Base-by-base conservation (phyloP, 2,888 invertebrate species). In the Lamellibrachia columna region DNA sequence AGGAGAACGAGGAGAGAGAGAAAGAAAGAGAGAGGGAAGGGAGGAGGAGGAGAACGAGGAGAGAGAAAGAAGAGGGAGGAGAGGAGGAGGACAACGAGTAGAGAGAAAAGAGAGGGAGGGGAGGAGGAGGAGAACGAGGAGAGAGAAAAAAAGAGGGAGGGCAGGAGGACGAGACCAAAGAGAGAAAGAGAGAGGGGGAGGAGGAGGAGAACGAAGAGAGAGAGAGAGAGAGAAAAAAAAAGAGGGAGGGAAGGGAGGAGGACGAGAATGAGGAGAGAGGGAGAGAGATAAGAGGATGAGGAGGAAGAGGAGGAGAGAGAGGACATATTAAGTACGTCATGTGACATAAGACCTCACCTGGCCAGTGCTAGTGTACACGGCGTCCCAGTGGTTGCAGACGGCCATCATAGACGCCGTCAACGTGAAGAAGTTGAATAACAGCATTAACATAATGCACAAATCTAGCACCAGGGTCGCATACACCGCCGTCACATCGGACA, bases 301-400 rank as follows among this genome's bases (percentile, higher is more conserved):
- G 15, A 6, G 60, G 11, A 2, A 2, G 60, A 11, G 60, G 1
- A 22, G 22, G 75, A 3, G 75, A 22, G 75, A 15, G 75, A 6
- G 15, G 22, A 75, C n/a, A 75, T 6, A n/a, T 75, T 40, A 40
- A 40, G 1, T 40, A 40, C 40, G 22, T 75, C 75, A 0, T 91
- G 91, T 91, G 53, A 52, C 6, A n/a, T 28, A 75, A 90, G 55
- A 28, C 90, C 92, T 92, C 60, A 94, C 94, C 90, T 93, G 92
- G 3, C 92, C 93, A 0, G 94, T 94, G 52, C 91, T 53, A 15
- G 52, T 58, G 53, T 92, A 93, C 8, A 60, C 92, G 53, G 94
- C 93, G 52, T 93, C 94, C 94, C 93, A 93, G 75, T 93, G 92
- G 93, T 94, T 94, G 91, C 92, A 91, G 11, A 93, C 75, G 53